Evolutionary conservation across 2,113 vertebrate species (phyloP).

Genomic region (Cynoglossus semilaevis): DNA sequence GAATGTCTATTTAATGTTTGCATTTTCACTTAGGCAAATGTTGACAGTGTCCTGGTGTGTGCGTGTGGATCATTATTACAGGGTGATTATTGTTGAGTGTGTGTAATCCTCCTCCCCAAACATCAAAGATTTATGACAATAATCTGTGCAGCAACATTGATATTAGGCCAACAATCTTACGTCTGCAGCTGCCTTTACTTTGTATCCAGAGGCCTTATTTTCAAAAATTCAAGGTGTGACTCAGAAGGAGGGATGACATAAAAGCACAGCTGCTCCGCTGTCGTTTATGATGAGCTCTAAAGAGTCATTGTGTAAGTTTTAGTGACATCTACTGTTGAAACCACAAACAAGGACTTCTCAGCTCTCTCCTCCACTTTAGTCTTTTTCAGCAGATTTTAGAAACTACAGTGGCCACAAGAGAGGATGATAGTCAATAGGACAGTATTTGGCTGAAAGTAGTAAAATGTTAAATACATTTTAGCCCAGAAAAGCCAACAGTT

Average conservation of each 20-base stretch:
- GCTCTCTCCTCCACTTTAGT: too few relatives aligned
- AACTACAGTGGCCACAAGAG: too few relatives aligned
- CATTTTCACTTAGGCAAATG: conserved; percentile 12
- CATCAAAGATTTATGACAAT: conserved; percentile 9
- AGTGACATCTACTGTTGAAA: too few relatives aligned
- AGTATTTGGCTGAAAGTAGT: too few relatives aligned
- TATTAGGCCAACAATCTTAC: neutral
- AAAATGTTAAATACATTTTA: too few relatives aligned
- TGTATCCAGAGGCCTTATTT: conserved; percentile 18
- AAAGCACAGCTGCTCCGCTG: too few relatives aligned
- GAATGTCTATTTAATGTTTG: neutral
- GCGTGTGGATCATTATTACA: conserved; percentile 3
- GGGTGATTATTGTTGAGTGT: conserved; percentile 4
- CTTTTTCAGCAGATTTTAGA: too few relatives aligned
- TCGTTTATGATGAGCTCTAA: too few relatives aligned
- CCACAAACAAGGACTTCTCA: too few relatives aligned
- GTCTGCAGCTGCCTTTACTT: conserved; percentile 15
- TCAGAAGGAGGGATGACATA: neutral
- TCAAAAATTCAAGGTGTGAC: conserved; percentile 13
- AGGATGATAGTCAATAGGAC: too few relatives aligned
- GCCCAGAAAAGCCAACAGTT: too few relatives aligned
- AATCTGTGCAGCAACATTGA: neutral
- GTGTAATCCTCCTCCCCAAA: neutral
- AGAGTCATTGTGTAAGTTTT: too few relatives aligned
- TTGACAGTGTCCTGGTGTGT: neutral